These are phyloP conservation scores for Eupeodes latifasciatus DNA, from an alignment of 2,888 invertebrate species.

Conservation along the genomic window DNA sequence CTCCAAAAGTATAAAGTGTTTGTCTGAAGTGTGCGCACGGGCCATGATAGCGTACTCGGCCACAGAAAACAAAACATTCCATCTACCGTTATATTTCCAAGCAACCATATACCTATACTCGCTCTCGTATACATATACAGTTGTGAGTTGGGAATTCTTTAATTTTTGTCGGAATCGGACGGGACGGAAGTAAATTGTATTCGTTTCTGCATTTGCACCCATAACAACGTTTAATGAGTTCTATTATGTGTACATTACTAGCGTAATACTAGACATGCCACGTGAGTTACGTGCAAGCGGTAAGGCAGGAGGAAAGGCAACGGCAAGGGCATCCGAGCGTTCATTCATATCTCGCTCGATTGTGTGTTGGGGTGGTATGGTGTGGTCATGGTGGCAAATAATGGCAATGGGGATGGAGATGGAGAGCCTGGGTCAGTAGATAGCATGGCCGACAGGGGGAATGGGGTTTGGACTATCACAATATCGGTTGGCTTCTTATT, in stretches of 20 bases:
- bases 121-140: no score
- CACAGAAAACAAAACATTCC: conserved; percentile 14
- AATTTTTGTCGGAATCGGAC: conserved; percentile 26
- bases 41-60: conserved; percentile 41
- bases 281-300: conserved; percentile 32
- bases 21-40: conserved; percentile 15
- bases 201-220: conserved; percentile 40
- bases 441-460: not conserved
- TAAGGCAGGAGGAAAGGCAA: no score
- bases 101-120: not conserved
- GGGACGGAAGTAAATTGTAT: conserved; percentile 4
- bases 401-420: not conserved
- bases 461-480: conserved; percentile 26
- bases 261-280: conserved; percentile 43
- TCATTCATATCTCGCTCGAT: conserved; percentile 39
- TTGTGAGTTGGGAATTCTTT: conserved; percentile 6
- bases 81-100: not conserved
- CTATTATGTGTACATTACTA: conserved; percentile 55
- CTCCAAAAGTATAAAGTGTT: conserved; percentile 34
- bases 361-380: not conserved
- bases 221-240: conserved; percentile 62
- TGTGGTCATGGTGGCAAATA: conserved; percentile 21
- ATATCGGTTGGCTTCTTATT: conserved; percentile 37
- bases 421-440: no score
- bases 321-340: conserved; percentile 50